Evolutionary conservation across 1,140 invertebrate species (phyloP).

Genomic region (Trachelipus rathkii): DNA sequence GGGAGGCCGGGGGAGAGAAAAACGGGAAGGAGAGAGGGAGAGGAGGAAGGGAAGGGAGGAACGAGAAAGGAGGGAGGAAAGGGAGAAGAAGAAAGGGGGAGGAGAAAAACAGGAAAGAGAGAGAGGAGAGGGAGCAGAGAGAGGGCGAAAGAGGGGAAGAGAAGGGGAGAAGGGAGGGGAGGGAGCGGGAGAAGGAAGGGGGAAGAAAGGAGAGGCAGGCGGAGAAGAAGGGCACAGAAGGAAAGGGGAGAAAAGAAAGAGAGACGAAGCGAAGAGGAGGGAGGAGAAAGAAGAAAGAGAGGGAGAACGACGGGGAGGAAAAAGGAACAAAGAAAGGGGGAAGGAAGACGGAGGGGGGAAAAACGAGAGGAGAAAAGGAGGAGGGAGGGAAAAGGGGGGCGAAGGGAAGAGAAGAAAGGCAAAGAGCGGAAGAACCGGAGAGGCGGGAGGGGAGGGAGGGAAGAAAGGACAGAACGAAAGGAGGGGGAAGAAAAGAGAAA

Average conservation of each 20-base stretch:
- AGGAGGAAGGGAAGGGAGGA: neutral
- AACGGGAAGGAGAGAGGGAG: neutral
- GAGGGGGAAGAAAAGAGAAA: neutral
- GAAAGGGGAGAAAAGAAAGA: neutral
- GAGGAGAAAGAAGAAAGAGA: neutral
- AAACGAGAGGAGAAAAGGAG: neutral
- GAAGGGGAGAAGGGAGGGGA: neutral
- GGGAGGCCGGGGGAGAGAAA: neutral
- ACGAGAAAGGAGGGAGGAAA: neutral
- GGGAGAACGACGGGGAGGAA: neutral
- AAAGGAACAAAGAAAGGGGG: neutral
- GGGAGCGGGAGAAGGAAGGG: neutral
- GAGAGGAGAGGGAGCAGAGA: neutral
- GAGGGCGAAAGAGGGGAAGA: neutral
- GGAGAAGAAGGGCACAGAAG: neutral
- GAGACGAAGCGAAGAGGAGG: neutral
- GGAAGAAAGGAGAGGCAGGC: neutral
- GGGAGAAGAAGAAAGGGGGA: neutral
- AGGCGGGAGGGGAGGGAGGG: neutral
- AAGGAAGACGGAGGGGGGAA: neutral
- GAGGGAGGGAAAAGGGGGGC: neutral
- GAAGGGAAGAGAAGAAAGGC: neutral
- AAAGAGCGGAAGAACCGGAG: neutral
- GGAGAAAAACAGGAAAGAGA: neutral
- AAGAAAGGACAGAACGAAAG: neutral